These are phyloP conservation scores for Albula goreensis DNA, from an alignment of 2,113 vertebrate genomes.

Conservation along the genomic window DNA sequence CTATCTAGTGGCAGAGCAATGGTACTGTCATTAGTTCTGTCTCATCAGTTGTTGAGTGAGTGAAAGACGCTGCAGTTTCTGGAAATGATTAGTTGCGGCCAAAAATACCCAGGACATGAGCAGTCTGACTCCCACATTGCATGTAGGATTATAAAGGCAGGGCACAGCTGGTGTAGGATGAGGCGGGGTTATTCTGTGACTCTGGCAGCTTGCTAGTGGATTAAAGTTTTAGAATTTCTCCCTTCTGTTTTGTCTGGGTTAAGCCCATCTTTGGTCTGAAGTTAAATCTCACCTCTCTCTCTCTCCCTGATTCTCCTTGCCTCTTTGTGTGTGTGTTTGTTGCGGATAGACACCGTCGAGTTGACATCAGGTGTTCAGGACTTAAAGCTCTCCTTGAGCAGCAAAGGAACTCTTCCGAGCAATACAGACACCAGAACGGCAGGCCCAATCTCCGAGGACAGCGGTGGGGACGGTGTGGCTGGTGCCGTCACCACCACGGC, in stretches of 20 bases:
- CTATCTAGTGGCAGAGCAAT: neutral
- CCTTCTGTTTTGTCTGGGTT: constrained; percentile 38
- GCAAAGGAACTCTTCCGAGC: constrained; percentile 41
- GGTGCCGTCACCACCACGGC: constrained; percentile 17
- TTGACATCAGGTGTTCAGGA: constrained; percentile 28
- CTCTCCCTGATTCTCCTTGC: constrained; percentile 29
- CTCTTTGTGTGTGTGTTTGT: constrained; percentile 10
- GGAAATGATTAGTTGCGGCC: neutral
- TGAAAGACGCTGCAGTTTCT: neutral
- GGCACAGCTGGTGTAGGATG: constrained; percentile 18
- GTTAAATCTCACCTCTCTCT: constrained; percentile 33
- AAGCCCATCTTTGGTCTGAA: constrained; percentile 39
- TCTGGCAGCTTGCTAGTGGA: constrained; percentile 44
- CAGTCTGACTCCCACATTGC: constrained; percentile 25
- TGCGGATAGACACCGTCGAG: constrained; percentile 40
- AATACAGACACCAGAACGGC: constrained; percentile 59
- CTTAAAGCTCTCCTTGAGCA: constrained; percentile 7
- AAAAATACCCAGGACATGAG: constrained; percentile 27
- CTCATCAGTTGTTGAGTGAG: neutral
- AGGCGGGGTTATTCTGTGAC: constrained; percentile 17
- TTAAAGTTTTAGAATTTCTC: constrained; percentile 49
- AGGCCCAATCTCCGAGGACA: constrained; percentile 47
- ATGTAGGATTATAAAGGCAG: constrained; percentile 34
- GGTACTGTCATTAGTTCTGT: neutral
- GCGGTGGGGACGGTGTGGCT: constrained; percentile 36